Base-by-base conservation (phyloP, 2,888 invertebrate genomes). In the Himalopsyche japonica region DNA sequence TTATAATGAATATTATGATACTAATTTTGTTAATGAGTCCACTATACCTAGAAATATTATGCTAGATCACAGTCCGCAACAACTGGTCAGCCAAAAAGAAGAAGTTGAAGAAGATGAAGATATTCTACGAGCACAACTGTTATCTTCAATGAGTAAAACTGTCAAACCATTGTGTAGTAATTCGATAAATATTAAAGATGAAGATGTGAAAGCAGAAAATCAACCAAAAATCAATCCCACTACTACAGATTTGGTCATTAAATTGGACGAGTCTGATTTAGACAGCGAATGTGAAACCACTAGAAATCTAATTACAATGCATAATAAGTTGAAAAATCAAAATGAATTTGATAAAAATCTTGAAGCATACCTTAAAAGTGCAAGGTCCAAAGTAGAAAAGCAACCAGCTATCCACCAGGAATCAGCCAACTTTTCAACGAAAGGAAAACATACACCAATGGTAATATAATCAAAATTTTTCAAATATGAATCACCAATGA, bases 51-150 rank as follows among this genome's bases (percentile, higher is more conserved):
- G 30, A 12, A 27, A 70, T 70, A 27, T 30, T 70, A 27, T 27
- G 27, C 70, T 30, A 12, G 27, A 30, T 5, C 24, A 70, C 20
- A 30, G 20, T 27, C 27, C 24, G 4, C 20, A 70, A 30, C 24
- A 70, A 70, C 70, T 15, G 20, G 12, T 70, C 24, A 57, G n/a
- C 7, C 81, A 81, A 64, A 87, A 89, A 84, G 89, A 90, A 87
- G 91, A 92, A 87, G 87, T 92, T 84, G 94, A 94, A 80, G 94
- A 94, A 88, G 94, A 94, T 88, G 93, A 93, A 88, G 94, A 94
- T 89, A 91, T 94, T 80, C 90, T 94, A 86, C 89, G 94, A 86
- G 94, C 94, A 47, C 92, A 93, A 89, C 88, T 94, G 82, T 89
- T 94, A 87, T 93, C 93, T 80, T 93, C 94, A 6, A 90, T 94